Conservation (phyloP, 2,888 invertebrate species). For the Acleris laterana region DNA sequence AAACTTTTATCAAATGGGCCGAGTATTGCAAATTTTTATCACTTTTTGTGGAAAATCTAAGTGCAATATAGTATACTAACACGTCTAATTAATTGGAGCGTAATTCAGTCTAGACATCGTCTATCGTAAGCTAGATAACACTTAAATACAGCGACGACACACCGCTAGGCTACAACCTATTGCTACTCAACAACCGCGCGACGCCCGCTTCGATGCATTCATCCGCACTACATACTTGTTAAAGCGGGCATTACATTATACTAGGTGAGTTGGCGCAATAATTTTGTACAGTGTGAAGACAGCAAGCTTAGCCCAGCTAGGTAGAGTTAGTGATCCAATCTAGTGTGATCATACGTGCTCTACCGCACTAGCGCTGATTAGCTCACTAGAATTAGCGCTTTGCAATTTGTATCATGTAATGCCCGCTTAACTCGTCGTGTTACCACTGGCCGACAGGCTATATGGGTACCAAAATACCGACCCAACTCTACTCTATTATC, state of each 20-base stretch:
- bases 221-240: slow-evolving; percentile 38
- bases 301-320: too few species aligned
- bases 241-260: too few species aligned
- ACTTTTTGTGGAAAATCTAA: slow-evolving; percentile 73
- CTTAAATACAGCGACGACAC: slow-evolving; percentile 63
- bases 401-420: too few species aligned
- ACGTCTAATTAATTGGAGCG: slow-evolving; percentile 72
- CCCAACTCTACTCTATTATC: neutral
- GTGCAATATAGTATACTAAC: slow-evolving; percentile 54
- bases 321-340: too few species aligned
- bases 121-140: slow-evolving; percentile 64
- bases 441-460: too few species aligned
- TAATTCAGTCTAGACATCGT: slow-evolving; percentile 80
- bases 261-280: too few species aligned
- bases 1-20: slow-evolving; percentile 68
- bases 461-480: too few species aligned
- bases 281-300: too few species aligned
- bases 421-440: too few species aligned
- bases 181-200: slow-evolving; percentile 52
- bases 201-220: slow-evolving; percentile 56
- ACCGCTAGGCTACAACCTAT: slow-evolving; percentile 63
- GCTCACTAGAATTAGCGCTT: too few species aligned
- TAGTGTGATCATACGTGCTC: too few species aligned
- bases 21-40: slow-evolving; percentile 62
- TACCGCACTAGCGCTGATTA: too few species aligned